These are phyloP conservation scores for Stictocephala bisonia DNA, from an alignment of 2,888 invertebrate genomes.

Conservation along the genomic window DNA sequence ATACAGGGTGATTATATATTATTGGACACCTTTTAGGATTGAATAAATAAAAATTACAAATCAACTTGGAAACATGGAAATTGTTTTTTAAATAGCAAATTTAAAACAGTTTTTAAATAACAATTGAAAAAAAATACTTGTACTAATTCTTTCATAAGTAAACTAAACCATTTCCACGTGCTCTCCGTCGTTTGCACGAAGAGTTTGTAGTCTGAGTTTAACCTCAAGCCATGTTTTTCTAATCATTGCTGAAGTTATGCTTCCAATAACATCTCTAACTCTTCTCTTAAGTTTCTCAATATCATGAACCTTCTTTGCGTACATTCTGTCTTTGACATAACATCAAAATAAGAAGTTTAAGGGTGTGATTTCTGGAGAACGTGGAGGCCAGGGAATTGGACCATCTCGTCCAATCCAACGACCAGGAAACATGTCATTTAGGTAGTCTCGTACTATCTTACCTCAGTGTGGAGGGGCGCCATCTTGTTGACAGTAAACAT, in stretches of 20 bases:
- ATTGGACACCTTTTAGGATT: too few relatives aligned
- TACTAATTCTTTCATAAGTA: background rate
- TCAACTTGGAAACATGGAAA: too few relatives aligned
- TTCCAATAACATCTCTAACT: conserved; percentile 9
- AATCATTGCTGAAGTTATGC: conserved; percentile 12
- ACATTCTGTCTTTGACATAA: background rate
- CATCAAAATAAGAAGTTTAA: conserved; percentile 14
- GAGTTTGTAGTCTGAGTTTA: conserved; percentile 19
- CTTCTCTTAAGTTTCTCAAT: conserved; percentile 17
- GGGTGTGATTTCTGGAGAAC: conserved; percentile 5
- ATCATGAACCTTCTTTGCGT: background rate
- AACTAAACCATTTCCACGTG: background rate
- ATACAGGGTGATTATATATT: too few relatives aligned
- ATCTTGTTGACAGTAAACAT: conserved; percentile 24
- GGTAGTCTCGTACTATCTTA: background rate
- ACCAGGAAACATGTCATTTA: conserved; percentile 12
- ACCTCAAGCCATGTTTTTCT: conserved; percentile 13
- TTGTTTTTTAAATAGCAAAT: background rate
- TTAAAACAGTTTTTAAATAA: background rate
- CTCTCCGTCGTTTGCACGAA: conserved; percentile 17
- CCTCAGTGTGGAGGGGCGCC: conserved; percentile 1
- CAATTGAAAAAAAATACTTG: background rate
- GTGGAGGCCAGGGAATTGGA: background rate
- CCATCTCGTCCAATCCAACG: conserved; percentile 24
- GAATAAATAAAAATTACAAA: too few relatives aligned